A percentile compares a stretch with the other conserved stretches of the same genome.
phyloP scores from a whole-genome alignment of 2,797 vertebrate genomes.

The Oreonectes daqikongensis region DNA sequence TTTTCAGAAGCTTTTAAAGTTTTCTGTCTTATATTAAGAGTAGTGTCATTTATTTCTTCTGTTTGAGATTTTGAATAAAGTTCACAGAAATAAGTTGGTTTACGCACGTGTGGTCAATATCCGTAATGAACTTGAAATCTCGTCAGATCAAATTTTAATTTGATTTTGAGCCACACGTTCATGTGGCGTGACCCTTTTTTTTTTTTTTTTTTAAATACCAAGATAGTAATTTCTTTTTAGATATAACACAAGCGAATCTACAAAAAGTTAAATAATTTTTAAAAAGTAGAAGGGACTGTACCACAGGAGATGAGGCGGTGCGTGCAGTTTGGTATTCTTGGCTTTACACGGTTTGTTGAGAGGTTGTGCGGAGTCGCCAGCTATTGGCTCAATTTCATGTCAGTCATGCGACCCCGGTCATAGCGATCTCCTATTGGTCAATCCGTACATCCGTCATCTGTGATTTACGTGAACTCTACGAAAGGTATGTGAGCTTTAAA shows the following conservation, averaged over 20 bases:
- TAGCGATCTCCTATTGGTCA: slow-evolving; percentile 31
- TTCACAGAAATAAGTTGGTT: not conserved
- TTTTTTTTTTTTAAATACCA: not conserved
- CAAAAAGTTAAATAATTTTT: no score
- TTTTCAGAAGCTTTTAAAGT: not conserved
- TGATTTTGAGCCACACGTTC: not conserved
- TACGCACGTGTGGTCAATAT: no score
- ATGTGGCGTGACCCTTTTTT: not conserved
- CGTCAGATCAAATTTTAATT: not conserved
- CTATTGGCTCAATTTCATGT: slow-evolving; percentile 59
- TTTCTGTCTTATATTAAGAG: slow-evolving; percentile 2
- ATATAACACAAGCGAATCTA: not conserved
- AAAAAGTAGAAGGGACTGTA: not conserved
- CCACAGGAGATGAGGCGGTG: slow-evolving; percentile 18
- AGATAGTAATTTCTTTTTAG: no score
- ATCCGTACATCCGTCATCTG: not conserved
- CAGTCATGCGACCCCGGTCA: slow-evolving; percentile 29
- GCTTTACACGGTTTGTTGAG: slow-evolving; percentile 65
- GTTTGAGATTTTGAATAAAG: not conserved
- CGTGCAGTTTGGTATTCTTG: slow-evolving; percentile 69
- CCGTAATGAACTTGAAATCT: not conserved
- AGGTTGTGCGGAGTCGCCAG: accelerated
- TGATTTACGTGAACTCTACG: not conserved
- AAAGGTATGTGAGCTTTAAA: slow-evolving; percentile 39
- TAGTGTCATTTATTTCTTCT: slow-evolving; percentile 1